Evolutionary conservation across 1,140 invertebrate genomes (phyloP).

Genomic region (Scaptomyza pallida): DNA sequence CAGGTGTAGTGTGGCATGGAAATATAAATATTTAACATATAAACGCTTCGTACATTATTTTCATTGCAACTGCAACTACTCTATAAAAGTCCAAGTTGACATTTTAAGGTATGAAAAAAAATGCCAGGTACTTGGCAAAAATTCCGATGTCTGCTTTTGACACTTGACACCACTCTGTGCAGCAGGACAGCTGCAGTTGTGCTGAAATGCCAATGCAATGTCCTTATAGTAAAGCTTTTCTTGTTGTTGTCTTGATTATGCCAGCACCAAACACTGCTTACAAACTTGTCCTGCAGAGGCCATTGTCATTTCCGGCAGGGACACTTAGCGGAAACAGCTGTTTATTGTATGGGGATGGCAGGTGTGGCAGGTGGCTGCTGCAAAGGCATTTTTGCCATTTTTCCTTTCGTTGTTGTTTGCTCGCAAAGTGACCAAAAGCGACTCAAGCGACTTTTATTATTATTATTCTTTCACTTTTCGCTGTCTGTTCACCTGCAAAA

Average conservation of each 20-base stretch:
- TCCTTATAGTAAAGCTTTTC: conserved; percentile 12
- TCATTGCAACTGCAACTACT: not conserved
- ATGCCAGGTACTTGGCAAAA: conserved; percentile 51
- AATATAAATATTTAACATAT: not conserved
- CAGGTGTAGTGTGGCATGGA: not conserved
- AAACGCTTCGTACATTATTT: not conserved
- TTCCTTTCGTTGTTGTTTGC: conserved; percentile 41
- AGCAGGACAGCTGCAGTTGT: not conserved
- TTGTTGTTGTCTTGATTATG: conserved; percentile 40
- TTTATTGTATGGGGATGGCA: conserved; percentile 20
- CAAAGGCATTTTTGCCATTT: conserved; percentile 62
- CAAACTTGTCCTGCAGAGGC: conserved; percentile 20
- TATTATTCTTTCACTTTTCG: conserved; percentile 21
- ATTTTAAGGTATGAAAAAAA: conserved; percentile 28
- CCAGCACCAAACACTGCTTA: conserved; percentile 22
- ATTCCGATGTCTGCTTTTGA: conserved; percentile 43
- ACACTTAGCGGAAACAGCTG: conserved; percentile 77
- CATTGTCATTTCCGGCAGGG: conserved; percentile 70
- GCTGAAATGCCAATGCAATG: conserved; percentile 53
- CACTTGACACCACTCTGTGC: conserved; percentile 72
- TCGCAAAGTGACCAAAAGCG: conserved; percentile 51
- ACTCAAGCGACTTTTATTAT: conserved; percentile 12
- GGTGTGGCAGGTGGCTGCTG: not conserved
- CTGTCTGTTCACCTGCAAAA: conserved; percentile 6
- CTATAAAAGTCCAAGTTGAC: not conserved